phyloP scores from a whole-genome alignment of 2,113 vertebrate genomes.

The Cyphomyrus discorhynchus region DNA sequence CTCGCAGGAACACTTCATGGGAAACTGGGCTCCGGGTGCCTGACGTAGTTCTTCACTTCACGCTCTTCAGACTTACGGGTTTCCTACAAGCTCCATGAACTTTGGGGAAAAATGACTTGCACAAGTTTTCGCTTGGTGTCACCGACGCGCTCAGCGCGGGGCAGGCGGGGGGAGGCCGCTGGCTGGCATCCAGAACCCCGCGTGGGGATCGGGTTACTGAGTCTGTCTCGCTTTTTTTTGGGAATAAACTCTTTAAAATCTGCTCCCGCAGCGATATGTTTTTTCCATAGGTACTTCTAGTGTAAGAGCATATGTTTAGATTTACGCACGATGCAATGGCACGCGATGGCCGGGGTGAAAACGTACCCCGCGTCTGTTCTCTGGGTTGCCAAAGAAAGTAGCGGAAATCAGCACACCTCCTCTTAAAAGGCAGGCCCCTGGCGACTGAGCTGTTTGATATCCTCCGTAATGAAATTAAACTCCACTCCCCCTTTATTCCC shows the following conservation, averaged over 20 bases:
- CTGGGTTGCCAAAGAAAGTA: background rate
- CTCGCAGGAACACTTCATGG: background rate
- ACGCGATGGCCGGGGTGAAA: slow-evolving; percentile 14
- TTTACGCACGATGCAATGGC: slow-evolving; percentile 41
- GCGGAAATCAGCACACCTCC: background rate
- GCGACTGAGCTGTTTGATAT: background rate
- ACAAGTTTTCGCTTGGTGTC: background rate
- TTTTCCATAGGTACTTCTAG: slow-evolving; percentile 34
- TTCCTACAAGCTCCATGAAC: background rate
- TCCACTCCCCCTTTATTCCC: background rate
- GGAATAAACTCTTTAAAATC: slow-evolving; percentile 28
- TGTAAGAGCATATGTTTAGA: slow-evolving; percentile 41
- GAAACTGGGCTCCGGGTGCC: background rate
- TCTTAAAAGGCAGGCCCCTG: background rate
- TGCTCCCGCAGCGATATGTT: slow-evolving; percentile 27
- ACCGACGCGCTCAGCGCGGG: background rate
- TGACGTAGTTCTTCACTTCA: background rate
- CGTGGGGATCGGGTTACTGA: background rate
- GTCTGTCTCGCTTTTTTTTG: slow-evolving; percentile 12
- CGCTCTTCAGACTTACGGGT: background rate
- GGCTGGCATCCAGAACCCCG: background rate
- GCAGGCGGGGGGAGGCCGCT: background rate
- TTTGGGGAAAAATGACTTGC: background rate
- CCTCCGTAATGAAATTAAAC: slow-evolving; percentile 1
- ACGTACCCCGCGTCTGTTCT: background rate